Base-by-base conservation (phyloP, 1,140 invertebrate species). In the Euura lappo region DNA sequence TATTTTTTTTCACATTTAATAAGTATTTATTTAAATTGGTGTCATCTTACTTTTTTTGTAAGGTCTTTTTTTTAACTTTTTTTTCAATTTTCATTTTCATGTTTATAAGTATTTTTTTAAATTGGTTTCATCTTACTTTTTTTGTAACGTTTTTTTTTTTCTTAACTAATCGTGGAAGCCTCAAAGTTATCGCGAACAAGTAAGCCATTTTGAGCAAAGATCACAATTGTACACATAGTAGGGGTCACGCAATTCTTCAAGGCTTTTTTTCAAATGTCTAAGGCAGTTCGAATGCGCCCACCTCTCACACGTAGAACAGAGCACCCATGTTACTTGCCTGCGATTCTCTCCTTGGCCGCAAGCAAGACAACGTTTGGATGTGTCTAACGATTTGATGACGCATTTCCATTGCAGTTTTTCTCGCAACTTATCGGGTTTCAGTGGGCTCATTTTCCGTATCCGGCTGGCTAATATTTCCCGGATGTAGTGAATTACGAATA, bases 261-360 rank as follows among this genome's bases (percentile, higher is more conserved):
- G 42, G 6, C 45, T 6, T 45, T 45, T 44, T 45, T 45, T 44
- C 2, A 69, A 28, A 69, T 69, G 42, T 47, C 5, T 69, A 5
- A 69, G 68, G 42, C 68, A 45, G 10, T 13, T 8, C 5, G 2
- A 47, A 60, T 70, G 69, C 11, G 46, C 44, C 69, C 69, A 70
- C 13, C 44, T 70, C 43, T 44, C 65, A 42, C 69, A 70, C 8
- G 69, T 70, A 47, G 6, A 44, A 51, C 69, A 70, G 43, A 64
- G 28, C 44, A 70, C 46, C 69, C 69, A 70, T 3, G 13, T 70
- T 2, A 44, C 65, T 3, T 42, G 6, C 44, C 69, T 70, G 6
- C 46, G 69, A n/a, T 64, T 70, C 44, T 70, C 69, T 4, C 10
- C 6, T 70, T 70, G 69, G 10, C 69, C 69, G 45, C 45, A 70